Percentiles rank a stretch among this genome's conserved stretches.
Conservation (phyloP, 2,888 invertebrate species). For the Antheraea assamensis region DNA sequence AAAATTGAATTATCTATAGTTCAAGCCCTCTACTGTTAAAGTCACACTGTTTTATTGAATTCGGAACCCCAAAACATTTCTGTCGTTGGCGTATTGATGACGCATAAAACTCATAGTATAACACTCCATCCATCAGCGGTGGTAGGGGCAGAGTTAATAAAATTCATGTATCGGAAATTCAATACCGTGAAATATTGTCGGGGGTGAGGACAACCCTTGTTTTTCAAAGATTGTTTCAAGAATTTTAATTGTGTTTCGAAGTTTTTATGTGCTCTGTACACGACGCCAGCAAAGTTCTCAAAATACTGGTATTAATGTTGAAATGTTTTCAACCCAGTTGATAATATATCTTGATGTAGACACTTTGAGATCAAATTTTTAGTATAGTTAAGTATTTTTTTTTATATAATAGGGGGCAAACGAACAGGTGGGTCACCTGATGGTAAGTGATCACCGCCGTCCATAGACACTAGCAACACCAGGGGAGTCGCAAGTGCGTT, state of each 20-base stretch:
- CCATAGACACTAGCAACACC: too few relatives aligned
- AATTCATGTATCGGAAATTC: constrained; percentile 83
- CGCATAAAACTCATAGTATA: constrained; percentile 78
- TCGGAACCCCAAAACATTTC: constrained; percentile 45
- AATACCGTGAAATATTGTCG: constrained; percentile 77
- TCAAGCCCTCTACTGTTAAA: constrained; percentile 45
- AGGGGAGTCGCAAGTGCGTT: too few relatives aligned
- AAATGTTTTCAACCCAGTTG: not conserved
- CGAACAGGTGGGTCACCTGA: too few relatives aligned
- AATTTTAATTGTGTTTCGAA: constrained; percentile 43
- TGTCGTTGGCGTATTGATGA: constrained; percentile 68
- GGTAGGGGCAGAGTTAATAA: constrained; percentile 76
- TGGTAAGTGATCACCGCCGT: too few relatives aligned
- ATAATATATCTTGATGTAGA: not conserved
- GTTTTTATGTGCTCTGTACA: constrained; percentile 11
- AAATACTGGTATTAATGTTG: not conserved
- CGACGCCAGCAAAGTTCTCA: not conserved
- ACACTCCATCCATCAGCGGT: constrained; percentile 69
- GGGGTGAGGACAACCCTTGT: constrained; percentile 66
- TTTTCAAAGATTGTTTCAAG: constrained; percentile 50
- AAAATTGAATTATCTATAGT: constrained; percentile 40
- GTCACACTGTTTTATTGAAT: constrained; percentile 42
- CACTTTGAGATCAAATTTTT: not conserved
- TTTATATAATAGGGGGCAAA: too few relatives aligned
- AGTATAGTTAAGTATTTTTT: too few relatives aligned